A percentile compares a stretch with the other conserved stretches of the same genome.
Evolutionary conservation across 2,797 vertebrate genomes (phyloP).

Genomic region (Chanos chanos): DNA sequence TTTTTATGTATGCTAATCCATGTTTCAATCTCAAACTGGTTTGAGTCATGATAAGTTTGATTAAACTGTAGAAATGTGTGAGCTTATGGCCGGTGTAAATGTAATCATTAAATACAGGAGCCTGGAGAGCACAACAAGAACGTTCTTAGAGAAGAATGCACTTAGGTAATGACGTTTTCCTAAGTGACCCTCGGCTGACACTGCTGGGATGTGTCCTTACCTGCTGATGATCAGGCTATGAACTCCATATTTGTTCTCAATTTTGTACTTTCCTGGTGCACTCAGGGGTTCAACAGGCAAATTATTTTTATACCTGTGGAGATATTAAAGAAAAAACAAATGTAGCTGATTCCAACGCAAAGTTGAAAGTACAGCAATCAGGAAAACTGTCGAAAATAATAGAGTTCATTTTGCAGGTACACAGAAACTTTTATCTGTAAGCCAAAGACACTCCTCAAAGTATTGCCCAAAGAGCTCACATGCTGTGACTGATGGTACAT

Average conservation of each 20-base stretch:
- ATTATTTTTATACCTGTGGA: slow-evolving; percentile 88
- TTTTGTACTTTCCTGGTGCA: slow-evolving; percentile 85
- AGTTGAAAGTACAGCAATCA: too few species aligned
- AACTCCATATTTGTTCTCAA: slow-evolving; percentile 92
- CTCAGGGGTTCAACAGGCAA: slow-evolving; percentile 78
- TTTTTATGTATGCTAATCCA: too few species aligned
- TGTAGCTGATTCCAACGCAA: background rate
- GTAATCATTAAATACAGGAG: too few species aligned
- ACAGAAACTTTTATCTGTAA: too few species aligned
- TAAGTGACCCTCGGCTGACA: background rate
- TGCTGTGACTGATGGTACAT: too few species aligned
- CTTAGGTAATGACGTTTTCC: background rate
- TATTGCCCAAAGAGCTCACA: too few species aligned
- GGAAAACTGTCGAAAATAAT: background rate
- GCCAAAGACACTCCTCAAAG: too few species aligned
- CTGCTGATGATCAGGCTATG: slow-evolving; percentile 89
- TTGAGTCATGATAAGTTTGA: too few species aligned
- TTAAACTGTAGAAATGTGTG: too few species aligned
- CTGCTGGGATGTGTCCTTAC: slow-evolving; percentile 55
- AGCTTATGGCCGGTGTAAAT: too few species aligned
- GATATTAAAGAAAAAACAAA: background rate
- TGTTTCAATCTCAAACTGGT: too few species aligned
- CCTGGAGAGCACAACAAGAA: background rate
- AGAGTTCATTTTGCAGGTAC: too few species aligned
- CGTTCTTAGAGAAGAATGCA: background rate